phyloP scores from a whole-genome alignment of 2,113 vertebrate species.

The Damaliscus lunatus region DNA sequence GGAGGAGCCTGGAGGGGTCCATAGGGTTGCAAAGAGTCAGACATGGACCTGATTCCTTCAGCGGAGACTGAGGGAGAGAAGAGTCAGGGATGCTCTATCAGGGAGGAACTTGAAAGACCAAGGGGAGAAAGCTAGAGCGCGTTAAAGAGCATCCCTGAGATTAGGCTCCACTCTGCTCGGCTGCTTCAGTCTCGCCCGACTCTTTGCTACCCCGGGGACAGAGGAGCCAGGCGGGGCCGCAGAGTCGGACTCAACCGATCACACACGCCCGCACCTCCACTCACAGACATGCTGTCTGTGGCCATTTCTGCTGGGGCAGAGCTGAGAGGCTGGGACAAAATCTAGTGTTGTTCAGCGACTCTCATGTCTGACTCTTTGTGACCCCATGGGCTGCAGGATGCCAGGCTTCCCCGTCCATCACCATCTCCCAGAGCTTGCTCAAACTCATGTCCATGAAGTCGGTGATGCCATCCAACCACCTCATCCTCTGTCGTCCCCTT shows the following conservation, averaged over 20 bases:
- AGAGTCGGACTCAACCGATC: neutral
- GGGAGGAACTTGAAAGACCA: neutral
- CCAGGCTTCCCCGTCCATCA: neutral
- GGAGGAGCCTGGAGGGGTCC: neutral
- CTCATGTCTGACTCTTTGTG: neutral
- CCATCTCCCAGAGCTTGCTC: neutral
- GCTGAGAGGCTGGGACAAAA: neutral
- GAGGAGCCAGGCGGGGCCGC: neutral
- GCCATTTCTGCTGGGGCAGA: too few relatives aligned
- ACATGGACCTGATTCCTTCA: neutral
- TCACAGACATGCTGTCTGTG: too few relatives aligned
- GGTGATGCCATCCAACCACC: neutral
- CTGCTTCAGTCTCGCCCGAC: neutral
- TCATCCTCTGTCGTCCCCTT: neutral
- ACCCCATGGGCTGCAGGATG: rapidly evolving
- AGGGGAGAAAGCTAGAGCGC: neutral
- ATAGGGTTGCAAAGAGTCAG: neutral
- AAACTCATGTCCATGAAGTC: neutral
- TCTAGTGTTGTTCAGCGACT: rapidly evolving
- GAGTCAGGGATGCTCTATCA: neutral
- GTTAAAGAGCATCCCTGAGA: neutral
- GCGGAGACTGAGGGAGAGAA: neutral
- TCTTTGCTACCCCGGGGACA: neutral
- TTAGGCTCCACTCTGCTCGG: neutral
- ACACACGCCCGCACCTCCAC: rapidly evolving